Base-by-base conservation (phyloP, 2,797 vertebrate species). In the Cynopterus sphinx region DNA sequence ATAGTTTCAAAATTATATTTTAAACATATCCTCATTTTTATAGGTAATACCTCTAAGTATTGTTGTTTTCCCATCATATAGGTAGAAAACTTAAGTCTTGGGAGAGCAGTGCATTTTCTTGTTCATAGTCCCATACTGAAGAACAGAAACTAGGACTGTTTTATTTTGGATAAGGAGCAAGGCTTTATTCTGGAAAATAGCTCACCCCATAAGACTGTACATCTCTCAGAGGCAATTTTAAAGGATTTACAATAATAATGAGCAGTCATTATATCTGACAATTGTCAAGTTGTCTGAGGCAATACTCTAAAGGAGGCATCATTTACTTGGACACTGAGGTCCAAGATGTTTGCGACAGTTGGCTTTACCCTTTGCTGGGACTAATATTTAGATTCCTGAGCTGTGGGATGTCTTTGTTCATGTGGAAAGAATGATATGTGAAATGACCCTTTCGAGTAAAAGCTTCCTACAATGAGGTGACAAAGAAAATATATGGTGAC, bases 151-250 rank as follows among this genome's bases (percentile, higher is more conserved):
- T 13, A 68, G 43, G 31, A 51, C 15, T 79, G 11, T 93, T 75
- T 73, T 77, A 31, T 73, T 87, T 85, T 75, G n/a, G 4, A 31
- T 55, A 46, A 78, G 55, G 16, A 89, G 39, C 9, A 22, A 43
- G 49, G 12, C 17, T 96, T 90, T 94, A 61, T 71, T 96, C 41
- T 39, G 68, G 49, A 92, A 96, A 92, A 85, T 13, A 46, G 9
- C n/a, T 87, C 24, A 85, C 19, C n/a, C 65, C 12, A 17, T 3
- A 73, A 13, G 55, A 68, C 63, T 70, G 26, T 70, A 41, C n/a
- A 67, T 82, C 15, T 82, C n/a, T 94, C 26, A 70, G 70, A 86
- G 87, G 31, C 10, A 83, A 7, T 86, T 96, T 89, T 36, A 83
- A 65, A 92, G 86, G 61, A 63, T 86, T 92, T 90, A 83, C 46